A percentile compares a stretch with the other conserved stretches of the same genome.
Conservation (phyloP, 2,888 invertebrate species). For the Drosophila recens region DNA sequence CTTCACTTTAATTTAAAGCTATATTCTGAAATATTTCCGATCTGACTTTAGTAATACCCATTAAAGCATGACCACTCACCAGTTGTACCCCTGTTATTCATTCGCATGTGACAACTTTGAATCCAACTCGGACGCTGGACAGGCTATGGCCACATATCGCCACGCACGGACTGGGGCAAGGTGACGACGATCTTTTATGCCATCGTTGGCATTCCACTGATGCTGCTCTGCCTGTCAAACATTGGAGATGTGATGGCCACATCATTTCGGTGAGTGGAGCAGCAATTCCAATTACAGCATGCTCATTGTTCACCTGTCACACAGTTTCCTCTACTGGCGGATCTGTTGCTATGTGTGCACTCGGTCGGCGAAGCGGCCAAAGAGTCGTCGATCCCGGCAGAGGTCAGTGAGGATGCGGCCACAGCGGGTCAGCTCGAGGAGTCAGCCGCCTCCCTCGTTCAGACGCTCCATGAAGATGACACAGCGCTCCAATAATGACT, state of each 20-base stretch:
- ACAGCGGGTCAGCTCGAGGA: slow-evolving; percentile 82
- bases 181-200: slow-evolving; percentile 98
- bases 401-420: slow-evolving; percentile 69
- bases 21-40: neutral
- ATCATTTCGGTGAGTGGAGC: slow-evolving; percentile 89
- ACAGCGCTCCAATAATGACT: slow-evolving; percentile 88
- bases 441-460: slow-evolving; percentile 85
- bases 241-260: slow-evolving; percentile 98
- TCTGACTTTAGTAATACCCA: slow-evolving; percentile 14
- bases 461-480: slow-evolving; percentile 87
- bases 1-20: neutral
- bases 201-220: slow-evolving; percentile 96
- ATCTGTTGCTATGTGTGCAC: slow-evolving; percentile 96
- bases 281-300: neutral
- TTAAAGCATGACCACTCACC: slow-evolving; percentile 16
- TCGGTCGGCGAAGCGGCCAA: slow-evolving; percentile 88
- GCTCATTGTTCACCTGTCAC: neutral
- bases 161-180: slow-evolving; percentile 96
- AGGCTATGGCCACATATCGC: slow-evolving; percentile 98
- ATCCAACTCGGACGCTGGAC: slow-evolving; percentile 52
- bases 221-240: slow-evolving; percentile 97
- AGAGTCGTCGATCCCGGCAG: slow-evolving; percentile 67
- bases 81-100: slow-evolving; percentile 16
- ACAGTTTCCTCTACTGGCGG: slow-evolving; percentile 95
- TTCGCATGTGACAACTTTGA: slow-evolving; percentile 24